Evolutionary conservation across 2,888 invertebrate species (phyloP).

Genomic region (Agrochola circellaris): DNA sequence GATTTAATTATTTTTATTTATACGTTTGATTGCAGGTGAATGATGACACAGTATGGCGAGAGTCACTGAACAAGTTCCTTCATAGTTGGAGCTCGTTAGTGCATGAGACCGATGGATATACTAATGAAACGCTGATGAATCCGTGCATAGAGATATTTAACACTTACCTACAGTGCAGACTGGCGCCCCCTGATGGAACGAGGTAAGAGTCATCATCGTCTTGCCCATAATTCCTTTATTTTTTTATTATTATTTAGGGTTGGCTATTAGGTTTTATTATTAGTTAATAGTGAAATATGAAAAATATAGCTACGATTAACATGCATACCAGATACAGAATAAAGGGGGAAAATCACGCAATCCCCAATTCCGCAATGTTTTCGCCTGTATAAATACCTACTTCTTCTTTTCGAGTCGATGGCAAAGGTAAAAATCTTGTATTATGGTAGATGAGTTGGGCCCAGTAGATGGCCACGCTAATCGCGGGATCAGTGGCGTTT

Average conservation of each 20-base stretch:
- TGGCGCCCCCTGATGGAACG: constrained; percentile 95
- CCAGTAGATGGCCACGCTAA: too few relatives aligned
- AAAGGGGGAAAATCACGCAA: too few relatives aligned
- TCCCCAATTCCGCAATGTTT: too few relatives aligned
- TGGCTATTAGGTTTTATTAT: too few relatives aligned
- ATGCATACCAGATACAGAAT: background rate
- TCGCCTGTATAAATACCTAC: too few relatives aligned
- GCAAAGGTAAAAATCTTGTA: too few relatives aligned
- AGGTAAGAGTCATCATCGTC: constrained; percentile 77
- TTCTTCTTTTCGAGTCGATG: too few relatives aligned
- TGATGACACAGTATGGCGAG: constrained; percentile 87
- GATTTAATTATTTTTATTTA: background rate
- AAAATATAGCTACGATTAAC: background rate
- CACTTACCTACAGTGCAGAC: constrained; percentile 94
- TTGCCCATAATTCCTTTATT: background rate
- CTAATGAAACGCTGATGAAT: constrained; percentile 82
- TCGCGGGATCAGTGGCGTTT: too few relatives aligned
- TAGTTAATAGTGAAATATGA: background rate
- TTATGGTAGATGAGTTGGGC: too few relatives aligned
- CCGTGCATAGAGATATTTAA: constrained; percentile 93
- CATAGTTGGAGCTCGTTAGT: constrained; percentile 88
- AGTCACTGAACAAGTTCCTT: constrained; percentile 87
- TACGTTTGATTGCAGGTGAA: constrained; percentile 74
- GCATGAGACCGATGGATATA: constrained; percentile 82
- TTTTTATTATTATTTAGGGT: too few relatives aligned